A percentile compares a stretch with the other conserved stretches of the same genome.
Evolutionary conservation across 2,113 vertebrate species (phyloP).

Genomic region (Oncorhynchus mykiss): DNA sequence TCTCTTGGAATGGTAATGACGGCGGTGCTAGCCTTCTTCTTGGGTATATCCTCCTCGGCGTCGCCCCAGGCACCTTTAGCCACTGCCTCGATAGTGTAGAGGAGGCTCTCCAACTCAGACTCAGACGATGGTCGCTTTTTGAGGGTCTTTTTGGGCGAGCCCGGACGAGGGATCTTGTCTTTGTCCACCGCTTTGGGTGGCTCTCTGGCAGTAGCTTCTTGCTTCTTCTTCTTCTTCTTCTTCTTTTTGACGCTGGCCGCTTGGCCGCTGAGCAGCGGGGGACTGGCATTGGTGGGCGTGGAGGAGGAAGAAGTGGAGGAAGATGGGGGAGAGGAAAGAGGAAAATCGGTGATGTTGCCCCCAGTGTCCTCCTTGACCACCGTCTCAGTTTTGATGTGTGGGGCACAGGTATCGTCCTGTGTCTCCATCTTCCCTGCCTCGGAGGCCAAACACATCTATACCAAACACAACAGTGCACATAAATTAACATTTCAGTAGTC

Average conservation of each 20-base stretch:
- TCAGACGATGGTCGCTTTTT: constrained; percentile 84
- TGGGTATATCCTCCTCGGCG: constrained; percentile 64
- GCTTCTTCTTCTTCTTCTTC: constrained; percentile 48
- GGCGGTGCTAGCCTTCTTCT: constrained; percentile 75
- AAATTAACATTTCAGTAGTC: not conserved
- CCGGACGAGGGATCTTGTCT: constrained; percentile 65
- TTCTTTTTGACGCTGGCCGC: constrained; percentile 79
- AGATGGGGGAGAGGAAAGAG: constrained; percentile 31
- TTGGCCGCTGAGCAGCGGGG: constrained; percentile 74
- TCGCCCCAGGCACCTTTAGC: constrained; percentile 88
- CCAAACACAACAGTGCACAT: not conserved
- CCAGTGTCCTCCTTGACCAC: constrained; percentile 66
- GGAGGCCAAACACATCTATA: constrained; percentile 96
- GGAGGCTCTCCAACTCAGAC: constrained; percentile 86
- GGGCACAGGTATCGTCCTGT: constrained; percentile 56
- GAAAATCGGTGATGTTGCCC: constrained; percentile 28
- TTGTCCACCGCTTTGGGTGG: constrained; percentile 52
- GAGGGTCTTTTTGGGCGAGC: constrained; percentile 78
- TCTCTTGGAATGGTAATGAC: constrained; percentile 62
- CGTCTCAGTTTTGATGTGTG: constrained; percentile 56
- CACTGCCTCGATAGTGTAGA: constrained; percentile 91
- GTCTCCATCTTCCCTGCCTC: constrained; percentile 86
- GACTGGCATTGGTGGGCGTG: constrained; percentile 73
- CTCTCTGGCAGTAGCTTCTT: constrained; percentile 72
- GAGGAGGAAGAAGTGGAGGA: constrained; percentile 40